Conservation (phyloP, 1,140 invertebrate species). For the Tetranychus cinnabarinus region DNA sequence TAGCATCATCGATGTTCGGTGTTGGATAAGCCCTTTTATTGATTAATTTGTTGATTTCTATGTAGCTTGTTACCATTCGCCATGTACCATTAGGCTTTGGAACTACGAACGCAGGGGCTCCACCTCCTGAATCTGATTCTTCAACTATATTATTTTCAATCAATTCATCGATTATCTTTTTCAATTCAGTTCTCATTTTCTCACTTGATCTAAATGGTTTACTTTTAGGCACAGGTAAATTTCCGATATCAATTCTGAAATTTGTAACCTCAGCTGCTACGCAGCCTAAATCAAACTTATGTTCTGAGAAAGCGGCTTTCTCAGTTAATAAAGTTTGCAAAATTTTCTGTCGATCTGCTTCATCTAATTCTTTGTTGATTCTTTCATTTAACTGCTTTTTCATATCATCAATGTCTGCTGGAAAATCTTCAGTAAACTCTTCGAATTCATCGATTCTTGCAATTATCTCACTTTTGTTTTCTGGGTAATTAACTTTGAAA, state of each 20-base stretch:
- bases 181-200: not conserved
- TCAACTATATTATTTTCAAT: not conserved
- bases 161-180: not conserved
- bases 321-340: not conserved
- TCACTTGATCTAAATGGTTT: not conserved
- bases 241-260: not conserved
- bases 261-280: not conserved
- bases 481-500: too few relatives aligned
- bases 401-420: not conserved
- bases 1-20: constrained; percentile 9
- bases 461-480: too few relatives aligned
- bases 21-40: constrained; percentile 8
- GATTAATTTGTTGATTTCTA: not conserved
- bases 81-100: not conserved
- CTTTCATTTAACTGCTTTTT: not conserved
- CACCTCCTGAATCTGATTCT: not conserved
- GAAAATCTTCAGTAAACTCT: too few relatives aligned
- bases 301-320: not conserved
- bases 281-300: not conserved
- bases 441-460: too few relatives aligned
- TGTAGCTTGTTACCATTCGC: constrained; percentile 1
- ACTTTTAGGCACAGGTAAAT: not conserved
- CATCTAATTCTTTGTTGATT: not conserved
- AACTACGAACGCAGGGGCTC: not conserved
- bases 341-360: not conserved